Conservation (phyloP, 2,888 invertebrate genomes). For the Agrotis segetum region DNA sequence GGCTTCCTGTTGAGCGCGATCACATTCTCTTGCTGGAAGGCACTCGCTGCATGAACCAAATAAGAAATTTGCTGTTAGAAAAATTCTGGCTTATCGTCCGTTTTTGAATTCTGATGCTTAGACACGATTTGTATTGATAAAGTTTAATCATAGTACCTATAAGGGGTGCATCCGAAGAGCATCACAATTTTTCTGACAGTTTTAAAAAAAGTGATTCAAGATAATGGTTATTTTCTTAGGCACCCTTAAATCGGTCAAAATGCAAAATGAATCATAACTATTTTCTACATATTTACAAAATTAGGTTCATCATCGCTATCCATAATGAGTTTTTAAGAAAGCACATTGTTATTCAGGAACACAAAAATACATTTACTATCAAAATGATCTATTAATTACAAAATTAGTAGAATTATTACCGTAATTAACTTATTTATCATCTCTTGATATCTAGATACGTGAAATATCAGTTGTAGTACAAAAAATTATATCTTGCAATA, state of each 20-base stretch:
- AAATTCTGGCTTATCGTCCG: too few species aligned
- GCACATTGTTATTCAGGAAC: background rate
- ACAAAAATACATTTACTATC: background rate
- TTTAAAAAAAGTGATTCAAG: too few species aligned
- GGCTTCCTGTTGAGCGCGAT: too few species aligned
- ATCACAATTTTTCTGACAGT: too few species aligned
- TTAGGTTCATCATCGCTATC: background rate
- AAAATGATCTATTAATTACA: background rate
- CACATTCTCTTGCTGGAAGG: too few species aligned
- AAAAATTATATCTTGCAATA: slow-evolving; percentile 29
- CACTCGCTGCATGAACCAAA: too few species aligned
- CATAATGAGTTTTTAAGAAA: background rate
- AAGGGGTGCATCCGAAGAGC: too few species aligned
- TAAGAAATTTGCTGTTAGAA: too few species aligned
- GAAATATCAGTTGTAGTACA: slow-evolving; percentile 9
- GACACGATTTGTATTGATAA: too few species aligned
- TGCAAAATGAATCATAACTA: background rate
- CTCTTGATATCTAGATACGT: slow-evolving; percentile 2
- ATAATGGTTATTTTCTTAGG: too few species aligned
- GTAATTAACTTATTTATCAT: slow-evolving; percentile 15
- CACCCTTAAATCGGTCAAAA: background rate
- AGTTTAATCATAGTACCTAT: too few species aligned
- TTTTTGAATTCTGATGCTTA: too few species aligned
- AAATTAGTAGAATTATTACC: slow-evolving; percentile 9
- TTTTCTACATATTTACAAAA: background rate